These are phyloP conservation scores for Drosophila paucipuncta DNA, from an alignment of 2,888 invertebrate genomes.

Conservation along the genomic window DNA sequence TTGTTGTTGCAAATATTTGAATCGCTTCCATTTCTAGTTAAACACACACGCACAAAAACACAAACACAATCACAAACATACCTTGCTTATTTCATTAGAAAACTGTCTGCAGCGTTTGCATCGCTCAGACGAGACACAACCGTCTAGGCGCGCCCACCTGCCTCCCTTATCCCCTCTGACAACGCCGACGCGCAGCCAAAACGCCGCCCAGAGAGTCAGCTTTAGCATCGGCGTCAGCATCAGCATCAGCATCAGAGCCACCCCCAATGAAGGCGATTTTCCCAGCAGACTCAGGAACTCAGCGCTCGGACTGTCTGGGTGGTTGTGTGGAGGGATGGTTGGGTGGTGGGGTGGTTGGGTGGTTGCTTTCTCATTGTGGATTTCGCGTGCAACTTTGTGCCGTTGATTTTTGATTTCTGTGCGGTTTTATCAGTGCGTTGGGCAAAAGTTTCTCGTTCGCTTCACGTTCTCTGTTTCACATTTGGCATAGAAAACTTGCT, in stretches of 20 bases:
- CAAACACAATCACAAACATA: constrained; percentile 1
- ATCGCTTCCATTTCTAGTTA: background rate
- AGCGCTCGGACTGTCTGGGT: constrained; percentile 9
- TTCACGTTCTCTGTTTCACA: constrained; percentile 35
- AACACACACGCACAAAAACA: constrained; percentile 5
- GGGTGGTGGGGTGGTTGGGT: constrained; percentile 12
- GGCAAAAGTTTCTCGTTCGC: constrained; percentile 49
- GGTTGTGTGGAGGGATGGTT: constrained; percentile 7
- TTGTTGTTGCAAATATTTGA: background rate
- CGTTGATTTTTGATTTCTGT: constrained; percentile 71
- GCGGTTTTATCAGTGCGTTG: constrained; percentile 61
- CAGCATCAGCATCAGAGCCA: constrained; percentile 40
- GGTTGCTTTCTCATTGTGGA: constrained; percentile 36
- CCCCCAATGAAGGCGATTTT: constrained; percentile 42
- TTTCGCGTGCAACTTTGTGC: constrained; percentile 53
- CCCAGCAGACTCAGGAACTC: constrained; percentile 12
- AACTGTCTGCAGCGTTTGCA: constrained; percentile 64
- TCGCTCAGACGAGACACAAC: constrained; percentile 65
- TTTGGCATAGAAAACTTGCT: constrained; percentile 32
- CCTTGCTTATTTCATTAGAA: constrained; percentile 70
- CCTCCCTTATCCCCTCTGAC: background rate
- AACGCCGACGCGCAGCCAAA: constrained; percentile 44
- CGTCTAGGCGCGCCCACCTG: constrained; percentile 25
- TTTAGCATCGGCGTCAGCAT: constrained; percentile 5
- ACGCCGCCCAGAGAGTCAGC: constrained; percentile 42